Conservation (phyloP, 2,888 invertebrate genomes). For the Eupithecia tripunctaria region DNA sequence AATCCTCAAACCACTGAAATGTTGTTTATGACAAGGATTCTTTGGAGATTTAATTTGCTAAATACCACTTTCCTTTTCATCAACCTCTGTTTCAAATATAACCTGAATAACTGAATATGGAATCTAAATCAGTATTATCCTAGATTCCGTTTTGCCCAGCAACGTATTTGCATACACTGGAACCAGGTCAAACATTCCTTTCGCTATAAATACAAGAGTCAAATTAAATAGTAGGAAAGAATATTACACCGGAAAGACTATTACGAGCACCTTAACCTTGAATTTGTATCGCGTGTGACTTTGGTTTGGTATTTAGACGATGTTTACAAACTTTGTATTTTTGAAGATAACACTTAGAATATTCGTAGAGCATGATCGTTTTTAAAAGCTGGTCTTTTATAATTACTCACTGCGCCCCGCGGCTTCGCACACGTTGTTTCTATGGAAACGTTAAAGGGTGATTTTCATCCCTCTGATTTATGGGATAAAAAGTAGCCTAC, state of each 20-base stretch:
- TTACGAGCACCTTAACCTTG: constrained; percentile 45
- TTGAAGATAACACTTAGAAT: background rate
- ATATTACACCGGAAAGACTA: too few relatives aligned
- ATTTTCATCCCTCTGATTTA: too few relatives aligned
- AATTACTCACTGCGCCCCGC: too few relatives aligned
- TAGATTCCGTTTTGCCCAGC: background rate
- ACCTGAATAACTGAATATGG: background rate
- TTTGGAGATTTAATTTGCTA: background rate
- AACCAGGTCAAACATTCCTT: constrained; percentile 8
- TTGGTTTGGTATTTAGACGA: constrained; percentile 25
- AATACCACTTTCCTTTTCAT: constrained; percentile 3
- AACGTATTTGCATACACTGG: constrained; percentile 7
- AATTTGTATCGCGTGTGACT: constrained; percentile 35
- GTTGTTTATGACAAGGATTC: background rate
- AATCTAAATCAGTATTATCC: background rate
- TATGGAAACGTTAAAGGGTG: too few relatives aligned
- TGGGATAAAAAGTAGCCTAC: too few relatives aligned
- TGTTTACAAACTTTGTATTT: constrained; percentile 8
- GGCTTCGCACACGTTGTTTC: too few relatives aligned
- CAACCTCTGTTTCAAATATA: background rate
- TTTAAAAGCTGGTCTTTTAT: background rate
- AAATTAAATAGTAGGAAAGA: background rate
- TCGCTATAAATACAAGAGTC: constrained; percentile 1
- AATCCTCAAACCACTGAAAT: background rate
- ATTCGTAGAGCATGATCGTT: background rate